These are phyloP conservation scores for Potamilus streckersoni DNA, from an alignment of 1,140 invertebrate genomes.

Conservation along the genomic window DNA sequence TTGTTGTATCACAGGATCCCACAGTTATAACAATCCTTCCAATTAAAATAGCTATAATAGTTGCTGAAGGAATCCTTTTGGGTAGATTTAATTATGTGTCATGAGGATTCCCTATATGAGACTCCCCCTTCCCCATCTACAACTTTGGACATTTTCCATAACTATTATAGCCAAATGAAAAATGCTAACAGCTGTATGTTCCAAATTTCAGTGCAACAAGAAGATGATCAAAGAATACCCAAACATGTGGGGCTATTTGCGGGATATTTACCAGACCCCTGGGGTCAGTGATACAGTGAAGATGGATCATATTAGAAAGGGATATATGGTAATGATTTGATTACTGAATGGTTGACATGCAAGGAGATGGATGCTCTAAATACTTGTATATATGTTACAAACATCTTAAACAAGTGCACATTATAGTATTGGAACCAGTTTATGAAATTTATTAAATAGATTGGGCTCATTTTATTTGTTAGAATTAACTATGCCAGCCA, in stretches of 20 bases:
- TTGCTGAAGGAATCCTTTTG: not conserved
- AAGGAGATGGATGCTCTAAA: not conserved
- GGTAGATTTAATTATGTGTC: not conserved
- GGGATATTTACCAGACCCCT: slow-evolving; percentile 59
- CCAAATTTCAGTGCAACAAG: slow-evolving; percentile 50
- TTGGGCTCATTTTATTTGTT: not conserved
- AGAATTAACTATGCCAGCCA: not conserved
- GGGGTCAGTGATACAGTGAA: slow-evolving; percentile 58
- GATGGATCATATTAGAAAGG: slow-evolving; percentile 56
- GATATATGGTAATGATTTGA: slow-evolving; percentile 53
- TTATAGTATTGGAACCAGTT: not conserved
- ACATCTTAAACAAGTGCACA: not conserved
- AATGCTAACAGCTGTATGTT: not conserved
- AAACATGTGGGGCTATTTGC: slow-evolving; percentile 56
- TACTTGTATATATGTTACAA: not conserved
- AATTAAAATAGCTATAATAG: not conserved
- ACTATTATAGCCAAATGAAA: not conserved
- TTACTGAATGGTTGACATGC: not conserved
- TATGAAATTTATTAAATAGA: not conserved
- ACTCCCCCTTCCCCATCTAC: no score
- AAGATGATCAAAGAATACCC: slow-evolving; percentile 61
- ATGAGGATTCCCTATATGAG: not conserved
- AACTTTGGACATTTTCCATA: not conserved
- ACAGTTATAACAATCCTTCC: no score
- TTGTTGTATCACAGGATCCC: no score